Base-by-base conservation (phyloP, 2,888 invertebrate species). In the Bursaphelenchus okinawaensis region DNA sequence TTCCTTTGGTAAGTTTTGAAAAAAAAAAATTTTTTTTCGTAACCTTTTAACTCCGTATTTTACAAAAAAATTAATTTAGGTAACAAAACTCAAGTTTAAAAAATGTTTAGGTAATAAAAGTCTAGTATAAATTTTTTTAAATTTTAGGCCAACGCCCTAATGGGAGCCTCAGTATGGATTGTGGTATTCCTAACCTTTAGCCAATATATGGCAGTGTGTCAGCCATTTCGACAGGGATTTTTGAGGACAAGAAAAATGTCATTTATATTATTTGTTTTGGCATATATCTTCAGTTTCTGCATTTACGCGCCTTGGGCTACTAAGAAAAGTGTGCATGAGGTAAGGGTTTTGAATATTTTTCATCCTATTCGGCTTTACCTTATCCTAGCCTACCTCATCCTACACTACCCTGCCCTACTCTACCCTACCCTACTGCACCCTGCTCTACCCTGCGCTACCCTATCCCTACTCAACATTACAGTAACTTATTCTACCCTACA, bases 161-260 rank as follows among this genome's bases (percentile, higher is more conserved):
- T 86, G 85, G 85, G 85, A 6, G 82, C 84, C 29, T 84, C 84
- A 58, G 85, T 86, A n/a, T 86, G 85, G 81, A 83, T 86, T 64
- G 85, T 86, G 9, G 84, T 86, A 7, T 85, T 85, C 66, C 83
- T 86, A 22, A 86, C 86, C 1, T 81, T 86, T 20, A 85, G 85
- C 68, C 82, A 86, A 29, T 86, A 85, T 76, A 83, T 85, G 69
- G 85, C 86, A 7, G 84, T 86, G 27, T 67, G 75, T 63, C 50
- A 71, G 22, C 82, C 82, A 4, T 81, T 82, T 55, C 72, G 77
- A 22, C 78, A 77, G 62, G 77, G 79, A n/a, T 71, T 64, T 31
- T 52, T 76, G n/a, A 40, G 68, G 58, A 73, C 70, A 40, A 54
- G 72, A 19, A 50, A 55, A 31, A 67, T 62, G 62, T 74, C 73